Conservation (phyloP, 2,888 invertebrate species). For the Ptilodon capucinus region DNA sequence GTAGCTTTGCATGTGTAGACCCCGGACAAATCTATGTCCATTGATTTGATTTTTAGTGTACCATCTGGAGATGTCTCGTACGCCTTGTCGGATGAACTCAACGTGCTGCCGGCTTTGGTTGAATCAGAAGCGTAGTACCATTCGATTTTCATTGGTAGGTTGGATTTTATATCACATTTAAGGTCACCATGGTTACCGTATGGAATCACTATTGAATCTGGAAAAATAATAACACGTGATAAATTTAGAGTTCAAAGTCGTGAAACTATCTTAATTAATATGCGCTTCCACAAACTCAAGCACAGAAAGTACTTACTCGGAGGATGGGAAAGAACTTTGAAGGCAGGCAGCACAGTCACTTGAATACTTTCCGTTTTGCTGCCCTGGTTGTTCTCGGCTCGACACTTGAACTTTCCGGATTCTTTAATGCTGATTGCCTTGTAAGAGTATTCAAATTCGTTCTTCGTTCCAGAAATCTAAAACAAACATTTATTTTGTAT, state of each 20-base stretch:
- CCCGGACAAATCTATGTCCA: constrained; percentile 19
- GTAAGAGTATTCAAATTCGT: background rate
- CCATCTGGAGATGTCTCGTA: constrained; percentile 17
- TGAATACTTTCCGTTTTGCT: background rate
- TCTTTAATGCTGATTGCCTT: background rate
- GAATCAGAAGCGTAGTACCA: constrained; percentile 15
- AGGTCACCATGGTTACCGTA: constrained; percentile 21
- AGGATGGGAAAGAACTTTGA: background rate
- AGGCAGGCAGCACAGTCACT: background rate
- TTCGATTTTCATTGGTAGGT: constrained; percentile 21
- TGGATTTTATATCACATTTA: constrained; percentile 25
- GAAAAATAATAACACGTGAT: too few relatives aligned
- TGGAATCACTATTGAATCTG: constrained; percentile 11
- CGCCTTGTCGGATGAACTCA: constrained; percentile 13
- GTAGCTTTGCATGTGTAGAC: constrained; percentile 19
- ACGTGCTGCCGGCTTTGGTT: constrained; percentile 1
- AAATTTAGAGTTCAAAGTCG: too few relatives aligned
- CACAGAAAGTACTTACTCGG: background rate
- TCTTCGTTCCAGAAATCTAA: background rate
- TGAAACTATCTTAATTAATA: background rate
- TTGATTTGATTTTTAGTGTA: constrained; percentile 21
- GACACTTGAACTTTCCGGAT: background rate
- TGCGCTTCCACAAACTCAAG: background rate
- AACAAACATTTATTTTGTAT: background rate
- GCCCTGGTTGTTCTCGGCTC: background rate